A percentile compares a stretch with the other conserved stretches of the same genome.
Conservation (phyloP, 1,140 invertebrate species). For the Zaprionus camerounensis region DNA sequence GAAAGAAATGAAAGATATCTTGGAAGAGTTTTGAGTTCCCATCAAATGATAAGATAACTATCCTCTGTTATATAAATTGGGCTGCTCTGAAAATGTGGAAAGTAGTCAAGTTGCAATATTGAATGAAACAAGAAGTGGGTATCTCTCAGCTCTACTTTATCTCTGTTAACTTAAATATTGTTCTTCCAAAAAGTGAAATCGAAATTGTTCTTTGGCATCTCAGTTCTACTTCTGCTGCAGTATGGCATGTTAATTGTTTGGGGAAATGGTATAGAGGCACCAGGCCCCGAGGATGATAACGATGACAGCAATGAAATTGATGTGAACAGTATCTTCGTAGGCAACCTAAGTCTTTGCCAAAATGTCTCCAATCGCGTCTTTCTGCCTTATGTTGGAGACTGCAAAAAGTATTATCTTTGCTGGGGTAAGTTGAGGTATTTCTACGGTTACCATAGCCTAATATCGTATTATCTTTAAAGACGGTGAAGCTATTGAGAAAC, state of each 20-base stretch:
- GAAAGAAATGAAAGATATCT: slow-evolving; percentile 23
- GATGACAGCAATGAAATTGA: not conserved
- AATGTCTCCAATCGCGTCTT: slow-evolving; percentile 62
- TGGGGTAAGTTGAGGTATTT: slow-evolving; percentile 41
- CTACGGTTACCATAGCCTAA: too few relatives aligned
- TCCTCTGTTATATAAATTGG: slow-evolving; percentile 25
- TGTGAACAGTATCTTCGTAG: slow-evolving; percentile 26
- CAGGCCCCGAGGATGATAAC: not conserved
- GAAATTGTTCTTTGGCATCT: not conserved
- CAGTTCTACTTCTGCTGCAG: not conserved
- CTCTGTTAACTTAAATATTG: not conserved
- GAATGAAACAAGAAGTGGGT: slow-evolving; percentile 21
- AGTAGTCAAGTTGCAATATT: slow-evolving; percentile 4
- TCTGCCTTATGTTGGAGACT: slow-evolving; percentile 64
- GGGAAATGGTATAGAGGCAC: not conserved
- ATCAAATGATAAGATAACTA: slow-evolving; percentile 26
- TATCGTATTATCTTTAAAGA: slow-evolving; percentile 20
- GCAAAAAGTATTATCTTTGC: slow-evolving; percentile 63
- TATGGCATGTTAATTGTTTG: not conserved
- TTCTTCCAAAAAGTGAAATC: slow-evolving; percentile 16
- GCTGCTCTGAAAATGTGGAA: not conserved
- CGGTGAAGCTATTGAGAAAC: slow-evolving; percentile 43
- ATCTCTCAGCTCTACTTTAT: not conserved
- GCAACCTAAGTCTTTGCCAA: slow-evolving; percentile 49
- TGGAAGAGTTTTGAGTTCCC: not conserved